phyloP scores from a whole-genome alignment of 2,797 vertebrate species.

The Rhinella marina region DNA sequence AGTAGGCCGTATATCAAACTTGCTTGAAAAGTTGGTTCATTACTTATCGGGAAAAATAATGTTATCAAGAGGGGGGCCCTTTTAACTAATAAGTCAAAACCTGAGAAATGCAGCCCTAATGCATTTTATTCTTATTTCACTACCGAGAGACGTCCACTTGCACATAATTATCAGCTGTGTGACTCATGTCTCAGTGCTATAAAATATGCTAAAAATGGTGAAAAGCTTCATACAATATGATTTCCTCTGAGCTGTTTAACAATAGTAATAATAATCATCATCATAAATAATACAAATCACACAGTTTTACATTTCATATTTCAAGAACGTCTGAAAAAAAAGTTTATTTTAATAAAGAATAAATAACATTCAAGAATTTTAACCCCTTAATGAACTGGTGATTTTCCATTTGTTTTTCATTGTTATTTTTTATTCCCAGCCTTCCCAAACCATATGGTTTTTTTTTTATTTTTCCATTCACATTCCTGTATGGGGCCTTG shows the following conservation, averaged over 20 bases:
- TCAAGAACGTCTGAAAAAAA: background rate
- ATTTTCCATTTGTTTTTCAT: no score
- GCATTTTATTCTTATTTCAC: conserved; percentile 44
- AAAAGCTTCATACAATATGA: background rate
- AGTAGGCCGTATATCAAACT: conserved; percentile 51
- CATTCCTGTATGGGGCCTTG: no score
- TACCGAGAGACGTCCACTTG: conserved; percentile 44
- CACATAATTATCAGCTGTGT: conserved; percentile 51
- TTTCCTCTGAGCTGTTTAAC: background rate
- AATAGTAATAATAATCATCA: background rate
- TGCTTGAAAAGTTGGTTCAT: conserved; percentile 55
- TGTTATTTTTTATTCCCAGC: no score
- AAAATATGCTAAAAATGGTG: background rate
- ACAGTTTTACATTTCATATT: background rate
- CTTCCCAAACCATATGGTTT: no score
- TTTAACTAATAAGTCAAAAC: conserved; percentile 57
- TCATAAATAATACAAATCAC: background rate
- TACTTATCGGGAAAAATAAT: conserved; percentile 57
- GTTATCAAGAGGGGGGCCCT: conserved; percentile 54
- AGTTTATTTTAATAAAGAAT: background rate
- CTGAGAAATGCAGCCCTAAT: conserved; percentile 37
- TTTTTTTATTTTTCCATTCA: no score
- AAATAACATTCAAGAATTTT: background rate
- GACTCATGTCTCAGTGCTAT: background rate
- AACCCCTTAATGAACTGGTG: background rate